Evolutionary conservation across 2,888 invertebrate genomes (phyloP).

Genomic region (Sipunculus nudus): DNA sequence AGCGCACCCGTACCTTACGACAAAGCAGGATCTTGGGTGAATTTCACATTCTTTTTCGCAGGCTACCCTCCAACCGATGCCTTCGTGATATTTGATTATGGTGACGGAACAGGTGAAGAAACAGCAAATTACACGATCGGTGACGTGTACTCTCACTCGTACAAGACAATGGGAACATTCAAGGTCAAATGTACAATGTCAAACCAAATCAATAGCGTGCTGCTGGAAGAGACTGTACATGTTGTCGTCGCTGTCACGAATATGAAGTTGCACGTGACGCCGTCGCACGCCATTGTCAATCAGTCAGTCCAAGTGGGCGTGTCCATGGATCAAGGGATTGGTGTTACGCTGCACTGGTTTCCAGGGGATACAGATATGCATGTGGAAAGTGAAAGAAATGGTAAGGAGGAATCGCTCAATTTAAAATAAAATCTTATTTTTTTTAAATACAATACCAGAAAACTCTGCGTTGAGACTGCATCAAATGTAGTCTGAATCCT

Average conservation of each 20-base stretch:
- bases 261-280: constrained; percentile 12
- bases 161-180: constrained; percentile 16
- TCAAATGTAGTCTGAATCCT: too few relatives aligned
- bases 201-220: constrained; percentile 10
- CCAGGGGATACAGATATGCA: too few relatives aligned
- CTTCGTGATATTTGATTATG: constrained; percentile 1
- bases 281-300: constrained; percentile 12
- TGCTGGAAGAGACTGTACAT: constrained; percentile 4
- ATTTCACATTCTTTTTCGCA: too few relatives aligned
- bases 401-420: too few relatives aligned
- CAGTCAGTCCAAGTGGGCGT: constrained; percentile 13
- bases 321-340: constrained; percentile 18
- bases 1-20: too few relatives aligned
- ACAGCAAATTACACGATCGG: not conserved
- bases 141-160: constrained; percentile 12
- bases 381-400: too few relatives aligned
- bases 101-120: constrained; percentile 6
- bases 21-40: too few relatives aligned
- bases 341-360: constrained; percentile 18
- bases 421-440: too few relatives aligned
- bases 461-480: too few relatives aligned
- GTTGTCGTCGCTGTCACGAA: constrained; percentile 18
- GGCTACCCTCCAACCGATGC: constrained; percentile 18
- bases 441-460: too few relatives aligned
- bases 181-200: constrained; percentile 22